These are phyloP conservation scores for Unio delphinus DNA, from an alignment of 2,888 invertebrate species.

Conservation along the genomic window DNA sequence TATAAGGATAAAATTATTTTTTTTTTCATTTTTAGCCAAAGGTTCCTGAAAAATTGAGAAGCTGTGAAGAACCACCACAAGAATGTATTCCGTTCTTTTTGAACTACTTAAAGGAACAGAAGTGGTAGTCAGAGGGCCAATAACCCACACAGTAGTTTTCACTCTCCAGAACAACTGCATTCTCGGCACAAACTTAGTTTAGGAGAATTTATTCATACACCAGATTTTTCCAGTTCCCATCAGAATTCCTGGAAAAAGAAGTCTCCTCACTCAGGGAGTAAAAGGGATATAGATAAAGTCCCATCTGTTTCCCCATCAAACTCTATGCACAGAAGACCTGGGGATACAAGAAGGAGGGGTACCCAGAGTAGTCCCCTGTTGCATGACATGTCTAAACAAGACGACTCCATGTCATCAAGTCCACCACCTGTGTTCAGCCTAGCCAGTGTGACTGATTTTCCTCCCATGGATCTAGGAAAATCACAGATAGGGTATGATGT, in stretches of 20 bases:
- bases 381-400: conserved; percentile 3
- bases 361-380: conserved; percentile 29
- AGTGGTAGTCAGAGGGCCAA: conserved; percentile 28
- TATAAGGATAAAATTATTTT: neutral
- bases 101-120: conserved; percentile 58
- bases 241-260: conserved; percentile 38
- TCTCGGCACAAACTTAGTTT: conserved; percentile 55
- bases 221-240: conserved; percentile 31
- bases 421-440: conserved; percentile 50
- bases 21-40: conserved; percentile 17
- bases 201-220: conserved; percentile 54
- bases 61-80: conserved; percentile 35
- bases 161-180: conserved; percentile 32
- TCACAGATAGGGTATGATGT: neutral
- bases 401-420: neutral
- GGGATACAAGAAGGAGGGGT: conserved; percentile 34
- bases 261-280: conserved; percentile 44
- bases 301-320: conserved; percentile 34
- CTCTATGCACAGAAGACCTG: conserved; percentile 14
- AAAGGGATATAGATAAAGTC: conserved; percentile 24
- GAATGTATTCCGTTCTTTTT: conserved; percentile 64
- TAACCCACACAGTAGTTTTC: conserved; percentile 28
- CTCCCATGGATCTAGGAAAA: conserved; percentile 35
- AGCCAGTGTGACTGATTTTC: conserved; percentile 51
- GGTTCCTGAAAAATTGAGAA: conserved; percentile 26